Evolutionary conservation across 2,113 vertebrate species (phyloP).

Genomic region (Sturnus vulgaris): DNA sequence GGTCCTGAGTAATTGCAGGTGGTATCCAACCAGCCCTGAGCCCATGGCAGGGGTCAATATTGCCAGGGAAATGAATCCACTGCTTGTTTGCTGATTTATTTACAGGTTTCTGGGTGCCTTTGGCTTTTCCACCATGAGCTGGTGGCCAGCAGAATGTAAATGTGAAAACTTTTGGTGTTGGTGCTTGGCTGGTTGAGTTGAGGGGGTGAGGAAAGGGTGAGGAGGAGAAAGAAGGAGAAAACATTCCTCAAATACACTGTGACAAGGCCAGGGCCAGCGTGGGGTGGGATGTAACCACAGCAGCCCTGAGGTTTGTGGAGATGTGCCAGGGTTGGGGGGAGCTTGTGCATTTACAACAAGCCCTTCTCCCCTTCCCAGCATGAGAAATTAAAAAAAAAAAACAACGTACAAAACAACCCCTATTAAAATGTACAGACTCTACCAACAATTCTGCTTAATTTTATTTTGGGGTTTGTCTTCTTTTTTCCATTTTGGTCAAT

Average conservation of each 20-base stretch:
- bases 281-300: not conserved
- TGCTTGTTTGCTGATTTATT: not conserved
- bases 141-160: not conserved
- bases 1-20: not conserved
- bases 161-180: not conserved
- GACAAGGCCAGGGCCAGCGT: not conserved
- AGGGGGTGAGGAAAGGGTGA: not conserved
- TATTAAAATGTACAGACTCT: not conserved
- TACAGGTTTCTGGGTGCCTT: not conserved
- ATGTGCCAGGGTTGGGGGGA: not conserved
- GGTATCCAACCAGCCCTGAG: not conserved
- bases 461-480: not conserved
- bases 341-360: not conserved
- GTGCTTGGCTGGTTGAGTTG: not conserved
- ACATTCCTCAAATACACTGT: not conserved
- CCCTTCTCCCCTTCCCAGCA: not conserved
- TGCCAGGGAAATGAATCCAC: not conserved
- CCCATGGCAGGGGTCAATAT: not conserved
- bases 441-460: not conserved
- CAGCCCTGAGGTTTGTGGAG: fast-evolving
- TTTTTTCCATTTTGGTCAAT: not conserved
- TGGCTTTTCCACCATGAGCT: not conserved
- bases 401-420: fast-evolving
- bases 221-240: not conserved
- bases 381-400: not conserved